Evolutionary conservation across 2,113 vertebrate species (phyloP).

Genomic region (Sinocyclocheilus rhinocerous): DNA sequence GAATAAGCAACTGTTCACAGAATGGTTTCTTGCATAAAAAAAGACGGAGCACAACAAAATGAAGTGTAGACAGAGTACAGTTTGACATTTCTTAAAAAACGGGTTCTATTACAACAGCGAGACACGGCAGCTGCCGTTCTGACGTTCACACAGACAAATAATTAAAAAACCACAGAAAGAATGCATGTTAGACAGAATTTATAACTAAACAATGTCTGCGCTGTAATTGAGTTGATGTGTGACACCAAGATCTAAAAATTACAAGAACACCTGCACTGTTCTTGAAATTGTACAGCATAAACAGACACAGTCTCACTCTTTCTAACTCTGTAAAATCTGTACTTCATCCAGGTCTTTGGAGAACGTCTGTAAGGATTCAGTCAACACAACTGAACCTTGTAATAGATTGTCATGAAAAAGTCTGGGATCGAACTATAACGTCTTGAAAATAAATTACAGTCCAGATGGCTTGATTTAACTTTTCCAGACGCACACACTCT

Average conservation of each 20-base stretch:
- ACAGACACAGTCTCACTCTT: not conserved
- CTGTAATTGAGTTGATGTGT: not conserved
- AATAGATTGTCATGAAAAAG: conserved; percentile 7
- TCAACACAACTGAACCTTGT: conserved; percentile 16
- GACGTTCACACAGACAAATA: not conserved
- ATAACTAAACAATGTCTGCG: not conserved
- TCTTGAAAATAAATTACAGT: conserved; percentile 24
- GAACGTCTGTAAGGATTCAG: not conserved
- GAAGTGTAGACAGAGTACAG: not conserved
- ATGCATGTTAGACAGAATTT: not conserved
- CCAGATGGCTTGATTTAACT: conserved; percentile 27
- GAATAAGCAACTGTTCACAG: not conserved
- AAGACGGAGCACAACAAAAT: not conserved
- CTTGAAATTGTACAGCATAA: conserved; percentile 5
- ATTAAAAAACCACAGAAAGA: not conserved
- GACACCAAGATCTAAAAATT: not conserved
- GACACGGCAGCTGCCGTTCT: not conserved
- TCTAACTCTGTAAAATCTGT: not conserved
- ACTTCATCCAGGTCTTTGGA: not conserved
- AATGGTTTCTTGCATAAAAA: not conserved
- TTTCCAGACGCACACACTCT: not conserved
- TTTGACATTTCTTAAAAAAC: not conserved
- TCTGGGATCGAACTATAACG: not conserved
- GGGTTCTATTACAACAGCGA: not conserved
- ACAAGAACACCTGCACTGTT: not conserved